A percentile compares a stretch with the other conserved stretches of the same genome.
Evolutionary conservation across 1,140 invertebrate genomes (phyloP).

Genomic region (Aphelenchoides besseyi): DNA sequence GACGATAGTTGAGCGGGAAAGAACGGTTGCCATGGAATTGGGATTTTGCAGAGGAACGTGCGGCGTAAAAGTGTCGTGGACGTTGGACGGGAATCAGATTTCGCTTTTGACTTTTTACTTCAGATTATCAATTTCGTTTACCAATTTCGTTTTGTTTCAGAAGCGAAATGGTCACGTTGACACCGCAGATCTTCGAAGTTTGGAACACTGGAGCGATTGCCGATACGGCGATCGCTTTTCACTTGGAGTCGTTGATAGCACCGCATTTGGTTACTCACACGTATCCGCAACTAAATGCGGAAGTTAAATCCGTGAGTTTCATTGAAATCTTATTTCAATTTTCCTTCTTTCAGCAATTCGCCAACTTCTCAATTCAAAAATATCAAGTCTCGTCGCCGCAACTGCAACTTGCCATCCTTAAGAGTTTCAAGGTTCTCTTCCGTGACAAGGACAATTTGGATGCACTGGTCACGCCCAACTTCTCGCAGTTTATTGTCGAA

Average conservation of each 20-base stretch:
- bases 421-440: background rate
- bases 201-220: conserved; percentile 1
- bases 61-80: no score
- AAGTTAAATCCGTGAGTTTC: conserved; percentile 26
- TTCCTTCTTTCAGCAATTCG: conserved; percentile 5
- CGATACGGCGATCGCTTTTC: background rate
- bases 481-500: conserved; percentile 12
- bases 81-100: no score
- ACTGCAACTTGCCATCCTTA: conserved; percentile 9
- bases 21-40: no score
- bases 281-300: conserved; percentile 9
- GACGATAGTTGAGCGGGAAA: no score
- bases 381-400: background rate
- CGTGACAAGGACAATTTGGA: conserved; percentile 10
- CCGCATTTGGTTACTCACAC: background rate
- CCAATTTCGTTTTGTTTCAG: background rate
- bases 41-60: no score
- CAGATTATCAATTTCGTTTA: no score
- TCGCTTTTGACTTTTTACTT: no score
- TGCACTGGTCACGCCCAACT: conserved; percentile 5
- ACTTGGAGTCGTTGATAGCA: background rate
- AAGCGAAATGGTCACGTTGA: background rate
- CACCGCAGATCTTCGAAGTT: conserved; percentile 1
- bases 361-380: conserved; percentile 9
- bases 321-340: conserved; percentile 10